Percentiles rank a stretch among this genome's conserved stretches.
phyloP scores from a whole-genome alignment of 2,113 vertebrate genomes.

The Arenaria interpres region DNA sequence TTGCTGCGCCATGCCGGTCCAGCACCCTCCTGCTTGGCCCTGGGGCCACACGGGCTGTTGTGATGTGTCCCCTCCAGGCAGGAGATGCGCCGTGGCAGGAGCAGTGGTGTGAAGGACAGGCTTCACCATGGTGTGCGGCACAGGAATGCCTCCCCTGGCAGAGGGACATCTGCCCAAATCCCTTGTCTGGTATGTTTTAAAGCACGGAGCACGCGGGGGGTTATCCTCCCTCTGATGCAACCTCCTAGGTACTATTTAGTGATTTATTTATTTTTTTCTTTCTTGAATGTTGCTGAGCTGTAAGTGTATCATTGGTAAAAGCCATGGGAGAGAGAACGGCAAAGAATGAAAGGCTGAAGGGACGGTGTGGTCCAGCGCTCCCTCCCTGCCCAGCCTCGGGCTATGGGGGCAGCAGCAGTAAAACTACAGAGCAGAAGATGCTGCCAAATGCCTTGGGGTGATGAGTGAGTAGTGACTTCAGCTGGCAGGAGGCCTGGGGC shows the following conservation, averaged over 20 bases:
- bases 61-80: neutral
- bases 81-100: rapidly evolving
- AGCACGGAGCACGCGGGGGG: neutral
- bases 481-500: neutral
- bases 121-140: rapidly evolving
- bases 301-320: rapidly evolving
- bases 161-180: neutral
- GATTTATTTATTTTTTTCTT: neutral
- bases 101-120: rapidly evolving
- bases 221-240: neutral
- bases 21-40: rapidly evolving
- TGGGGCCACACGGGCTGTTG: rapidly evolving
- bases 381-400: neutral
- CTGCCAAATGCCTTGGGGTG: neutral
- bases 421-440: neutral
- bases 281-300: neutral
- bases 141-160: neutral
- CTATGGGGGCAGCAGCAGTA: neutral
- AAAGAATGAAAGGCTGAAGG: neutral
- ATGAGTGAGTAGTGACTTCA: neutral
- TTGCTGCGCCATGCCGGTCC: rapidly evolving
- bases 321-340: neutral
- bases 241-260: neutral
- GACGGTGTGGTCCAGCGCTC: neutral
- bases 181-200: too few relatives aligned